A percentile compares a stretch with the other conserved stretches of the same genome.
Conservation (phyloP, 2,113 vertebrate species). For the Burhinus bistriatus region DNA sequence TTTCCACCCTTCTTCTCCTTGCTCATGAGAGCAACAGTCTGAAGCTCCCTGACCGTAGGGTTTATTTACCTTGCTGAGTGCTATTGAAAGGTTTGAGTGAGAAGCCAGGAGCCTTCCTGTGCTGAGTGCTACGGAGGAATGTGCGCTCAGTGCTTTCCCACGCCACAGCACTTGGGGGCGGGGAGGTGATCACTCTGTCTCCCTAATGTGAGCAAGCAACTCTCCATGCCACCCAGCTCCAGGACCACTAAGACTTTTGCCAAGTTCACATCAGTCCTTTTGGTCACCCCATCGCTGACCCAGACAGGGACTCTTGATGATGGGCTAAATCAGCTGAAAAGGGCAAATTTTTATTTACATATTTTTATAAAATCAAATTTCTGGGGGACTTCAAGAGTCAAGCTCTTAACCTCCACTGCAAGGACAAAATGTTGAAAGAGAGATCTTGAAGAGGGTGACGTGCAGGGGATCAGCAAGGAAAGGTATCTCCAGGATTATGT, state of each 20-base stretch:
- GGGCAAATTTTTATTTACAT: neutral
- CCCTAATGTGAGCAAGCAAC: neutral
- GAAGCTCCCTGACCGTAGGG: neutral
- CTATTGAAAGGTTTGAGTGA: constrained; percentile 57
- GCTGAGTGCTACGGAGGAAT: constrained; percentile 51
- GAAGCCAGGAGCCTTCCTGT: constrained; percentile 52
- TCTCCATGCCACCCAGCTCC: neutral
- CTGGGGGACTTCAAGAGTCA: neutral
- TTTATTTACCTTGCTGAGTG: constrained; percentile 70
- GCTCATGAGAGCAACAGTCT: neutral
- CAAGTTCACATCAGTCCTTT: neutral
- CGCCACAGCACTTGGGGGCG: neutral
- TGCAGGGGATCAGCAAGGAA: neutral
- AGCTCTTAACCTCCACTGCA: neutral
- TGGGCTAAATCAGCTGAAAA: neutral
- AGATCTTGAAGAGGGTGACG: neutral
- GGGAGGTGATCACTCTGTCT: neutral
- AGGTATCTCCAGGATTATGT: neutral
- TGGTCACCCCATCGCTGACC: neutral
- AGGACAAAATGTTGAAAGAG: neutral
- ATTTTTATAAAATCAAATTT: neutral
- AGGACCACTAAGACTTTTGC: neutral
- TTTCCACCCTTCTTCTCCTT: neutral
- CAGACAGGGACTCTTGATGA: neutral
- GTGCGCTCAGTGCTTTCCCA: constrained; percentile 38